phyloP scores from a whole-genome alignment of 2,888 invertebrate genomes.

The Serripes groenlandicus region DNA sequence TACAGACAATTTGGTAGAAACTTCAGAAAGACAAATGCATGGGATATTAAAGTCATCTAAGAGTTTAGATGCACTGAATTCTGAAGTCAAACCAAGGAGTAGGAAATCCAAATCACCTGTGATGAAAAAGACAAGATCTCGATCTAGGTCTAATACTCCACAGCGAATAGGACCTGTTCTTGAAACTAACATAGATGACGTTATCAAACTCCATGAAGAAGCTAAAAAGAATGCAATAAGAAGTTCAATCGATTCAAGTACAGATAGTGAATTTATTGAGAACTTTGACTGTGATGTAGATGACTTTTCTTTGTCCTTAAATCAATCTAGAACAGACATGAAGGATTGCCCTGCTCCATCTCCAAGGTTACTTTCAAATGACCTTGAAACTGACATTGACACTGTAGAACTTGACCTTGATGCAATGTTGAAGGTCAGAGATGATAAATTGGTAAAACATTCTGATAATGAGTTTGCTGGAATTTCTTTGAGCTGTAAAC shows the following conservation, averaged over 20 bases:
- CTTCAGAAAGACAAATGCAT: not conserved
- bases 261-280: constrained; percentile 12
- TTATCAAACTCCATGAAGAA: constrained; percentile 60
- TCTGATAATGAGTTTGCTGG: not conserved
- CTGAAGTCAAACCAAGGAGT: constrained; percentile 49
- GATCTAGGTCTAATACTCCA: constrained; percentile 62
- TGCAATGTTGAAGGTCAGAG: constrained; percentile 23
- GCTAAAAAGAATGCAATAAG: not conserved
- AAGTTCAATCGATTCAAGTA: not conserved
- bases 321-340: not conserved
- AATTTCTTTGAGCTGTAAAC: constrained; percentile 11
- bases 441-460: not conserved
- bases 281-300: constrained; percentile 45
- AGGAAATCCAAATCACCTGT: constrained; percentile 35
- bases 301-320: not conserved
- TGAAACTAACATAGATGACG: constrained; percentile 66
- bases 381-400: constrained; percentile 67
- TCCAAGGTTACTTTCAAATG: constrained; percentile 52
- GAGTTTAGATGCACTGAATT: constrained; percentile 63
- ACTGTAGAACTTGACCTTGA: constrained; percentile 59
- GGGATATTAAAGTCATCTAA: constrained; percentile 41
- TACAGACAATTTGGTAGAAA: constrained; percentile 27
- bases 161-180: constrained; percentile 61
- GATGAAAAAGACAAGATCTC: constrained; percentile 30
- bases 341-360: constrained; percentile 17